Conservation (phyloP, 2,888 invertebrate species). For the Rotaria socialis region DNA sequence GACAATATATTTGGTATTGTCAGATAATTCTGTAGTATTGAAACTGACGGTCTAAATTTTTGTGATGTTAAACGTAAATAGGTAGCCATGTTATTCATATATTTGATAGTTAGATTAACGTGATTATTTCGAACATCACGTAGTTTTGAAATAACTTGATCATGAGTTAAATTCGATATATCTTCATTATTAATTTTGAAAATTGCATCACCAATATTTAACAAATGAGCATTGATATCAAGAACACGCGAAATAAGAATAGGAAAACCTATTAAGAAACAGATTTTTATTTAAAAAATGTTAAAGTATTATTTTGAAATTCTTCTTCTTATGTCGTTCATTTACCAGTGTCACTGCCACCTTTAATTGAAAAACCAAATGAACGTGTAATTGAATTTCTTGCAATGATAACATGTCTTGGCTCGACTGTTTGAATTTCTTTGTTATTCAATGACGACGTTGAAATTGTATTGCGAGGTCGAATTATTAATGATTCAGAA, state of each 20-base stretch:
- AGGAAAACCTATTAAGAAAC: conserved; percentile 2
- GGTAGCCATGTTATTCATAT: conserved; percentile 8
- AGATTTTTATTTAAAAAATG: neutral
- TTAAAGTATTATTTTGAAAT: too few relatives aligned
- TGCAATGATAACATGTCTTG: neutral
- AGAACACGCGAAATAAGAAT: conserved; percentile 4
- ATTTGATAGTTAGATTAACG: neutral
- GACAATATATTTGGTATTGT: neutral
- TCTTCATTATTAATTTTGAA: neutral
- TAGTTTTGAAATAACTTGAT: neutral
- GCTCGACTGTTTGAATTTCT: neutral
- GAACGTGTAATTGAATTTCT: neutral
- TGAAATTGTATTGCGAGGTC: neutral
- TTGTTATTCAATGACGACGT: neutral
- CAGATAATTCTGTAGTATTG: neutral
- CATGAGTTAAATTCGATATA: neutral
- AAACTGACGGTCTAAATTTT: neutral
- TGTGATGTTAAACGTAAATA: neutral
- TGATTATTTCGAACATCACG: neutral
- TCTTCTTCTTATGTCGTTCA: neutral
- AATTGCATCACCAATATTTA: conserved; percentile 31
- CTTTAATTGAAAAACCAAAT: conserved; percentile 20
- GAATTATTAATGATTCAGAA: conserved; percentile 2
- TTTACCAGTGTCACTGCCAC: conserved; percentile 6
- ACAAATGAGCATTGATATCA: neutral